phyloP scores from a whole-genome alignment of 2,113 vertebrate genomes.

The Oreochromis spilurus region DNA sequence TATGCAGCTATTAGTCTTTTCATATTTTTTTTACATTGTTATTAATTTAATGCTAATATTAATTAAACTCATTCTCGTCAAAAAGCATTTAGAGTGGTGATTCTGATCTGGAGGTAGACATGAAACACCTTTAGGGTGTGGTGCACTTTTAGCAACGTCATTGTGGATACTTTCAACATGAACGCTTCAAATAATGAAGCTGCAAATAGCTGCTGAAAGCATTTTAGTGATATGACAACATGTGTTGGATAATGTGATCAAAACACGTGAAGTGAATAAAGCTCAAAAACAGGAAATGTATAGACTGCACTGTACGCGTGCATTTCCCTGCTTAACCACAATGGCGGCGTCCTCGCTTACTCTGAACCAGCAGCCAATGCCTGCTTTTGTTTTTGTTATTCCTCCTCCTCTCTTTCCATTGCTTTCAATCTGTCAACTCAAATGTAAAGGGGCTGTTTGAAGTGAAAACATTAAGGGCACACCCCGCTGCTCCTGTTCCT shows the following conservation, averaged over 20 bases:
- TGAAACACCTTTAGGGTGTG: conserved; percentile 8
- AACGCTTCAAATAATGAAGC: neutral
- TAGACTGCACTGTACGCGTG: neutral
- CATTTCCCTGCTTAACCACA: neutral
- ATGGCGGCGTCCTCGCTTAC: neutral
- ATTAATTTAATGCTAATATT: neutral
- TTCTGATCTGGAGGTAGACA: neutral
- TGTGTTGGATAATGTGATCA: neutral
- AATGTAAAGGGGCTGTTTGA: conserved; percentile 50
- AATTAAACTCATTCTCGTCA: neutral
- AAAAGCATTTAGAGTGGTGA: neutral
- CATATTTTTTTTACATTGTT: neutral
- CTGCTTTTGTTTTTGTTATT: conserved; percentile 20
- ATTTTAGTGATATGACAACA: neutral
- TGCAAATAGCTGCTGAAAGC: neutral
- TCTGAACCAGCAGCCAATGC: neutral
- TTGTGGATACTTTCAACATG: neutral
- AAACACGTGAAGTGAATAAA: neutral
- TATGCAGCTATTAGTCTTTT: neutral
- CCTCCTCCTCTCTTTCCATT: conserved; percentile 4
- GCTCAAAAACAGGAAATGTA: neutral
- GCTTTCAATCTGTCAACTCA: conserved; percentile 14
- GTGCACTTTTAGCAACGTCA: neutral
- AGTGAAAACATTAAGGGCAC: conserved; percentile 64
- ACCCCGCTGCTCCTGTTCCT: conserved; percentile 10